Conservation (phyloP, 2,113 vertebrate genomes). For the Apteryx mantelli region DNA sequence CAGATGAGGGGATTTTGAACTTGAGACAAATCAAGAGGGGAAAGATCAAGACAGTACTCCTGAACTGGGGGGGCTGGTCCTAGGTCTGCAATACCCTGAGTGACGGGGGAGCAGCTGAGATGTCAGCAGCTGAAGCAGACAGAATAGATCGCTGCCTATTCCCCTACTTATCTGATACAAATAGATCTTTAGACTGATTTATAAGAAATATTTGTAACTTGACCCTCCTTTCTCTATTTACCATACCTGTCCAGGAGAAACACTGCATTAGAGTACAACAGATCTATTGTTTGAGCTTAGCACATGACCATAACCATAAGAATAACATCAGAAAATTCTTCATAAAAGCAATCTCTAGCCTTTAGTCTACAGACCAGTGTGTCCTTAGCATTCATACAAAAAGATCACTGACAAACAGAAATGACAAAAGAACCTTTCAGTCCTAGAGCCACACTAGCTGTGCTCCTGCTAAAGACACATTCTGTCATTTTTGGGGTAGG, state of each 20-base stretch:
- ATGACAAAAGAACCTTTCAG: background rate
- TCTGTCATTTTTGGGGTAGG: background rate
- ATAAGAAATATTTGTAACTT: background rate
- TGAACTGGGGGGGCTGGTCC: background rate
- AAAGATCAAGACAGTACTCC: background rate
- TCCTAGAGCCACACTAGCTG: background rate
- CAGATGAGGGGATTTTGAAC: slow-evolving; percentile 5
- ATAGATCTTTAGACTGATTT: background rate
- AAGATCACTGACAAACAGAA: background rate
- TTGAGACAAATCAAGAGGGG: background rate
- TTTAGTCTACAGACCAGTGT: background rate
- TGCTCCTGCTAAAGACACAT: background rate
- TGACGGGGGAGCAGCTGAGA: background rate
- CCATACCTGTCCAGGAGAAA: background rate
- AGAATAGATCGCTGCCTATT: background rate
- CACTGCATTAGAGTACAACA: background rate
- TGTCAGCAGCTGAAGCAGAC: background rate
- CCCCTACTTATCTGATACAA: background rate
- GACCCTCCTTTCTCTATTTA: background rate
- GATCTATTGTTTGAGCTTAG: background rate
- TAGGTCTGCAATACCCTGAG: background rate
- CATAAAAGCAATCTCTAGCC: background rate
- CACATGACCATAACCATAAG: background rate
- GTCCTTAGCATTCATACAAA: background rate
- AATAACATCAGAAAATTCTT: background rate